Conservation (phyloP, 2,888 invertebrate species). For the Drosophila macrospina region DNA sequence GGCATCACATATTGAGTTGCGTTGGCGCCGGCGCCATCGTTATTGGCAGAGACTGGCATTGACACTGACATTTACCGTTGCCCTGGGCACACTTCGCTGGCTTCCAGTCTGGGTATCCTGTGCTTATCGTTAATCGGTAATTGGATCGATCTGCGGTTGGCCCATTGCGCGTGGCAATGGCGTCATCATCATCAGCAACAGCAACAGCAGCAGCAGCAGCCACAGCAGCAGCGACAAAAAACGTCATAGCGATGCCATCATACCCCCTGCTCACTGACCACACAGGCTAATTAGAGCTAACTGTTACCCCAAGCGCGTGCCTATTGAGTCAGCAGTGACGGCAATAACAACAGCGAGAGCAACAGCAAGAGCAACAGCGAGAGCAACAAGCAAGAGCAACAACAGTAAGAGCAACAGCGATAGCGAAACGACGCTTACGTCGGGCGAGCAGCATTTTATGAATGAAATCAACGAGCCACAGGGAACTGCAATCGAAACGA, state of each 20-base stretch:
- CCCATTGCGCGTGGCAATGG: slow-evolving; percentile 46
- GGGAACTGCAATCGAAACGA: slow-evolving; percentile 5
- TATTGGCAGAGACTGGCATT: slow-evolving; percentile 21
- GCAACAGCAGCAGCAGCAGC: not conserved
- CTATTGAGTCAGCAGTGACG: slow-evolving; percentile 43
- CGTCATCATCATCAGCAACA: not conserved
- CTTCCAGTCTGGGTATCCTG: slow-evolving; percentile 35
- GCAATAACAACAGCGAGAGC: slow-evolving; percentile 20
- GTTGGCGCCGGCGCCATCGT: slow-evolving; percentile 44
- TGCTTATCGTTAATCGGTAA: slow-evolving; percentile 38
- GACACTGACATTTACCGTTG: slow-evolving; percentile 43
- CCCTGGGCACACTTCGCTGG: slow-evolving; percentile 39
- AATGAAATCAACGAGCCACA: slow-evolving; percentile 14
- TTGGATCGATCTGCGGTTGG: slow-evolving; percentile 50
- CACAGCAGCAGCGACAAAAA: not conserved
- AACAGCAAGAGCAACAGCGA: slow-evolving; percentile 14
- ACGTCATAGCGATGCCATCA: not conserved
- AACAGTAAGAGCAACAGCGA: slow-evolving; percentile 16
- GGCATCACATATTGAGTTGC: slow-evolving; percentile 31
- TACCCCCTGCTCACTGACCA: slow-evolving; percentile 5
- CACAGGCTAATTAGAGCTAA: slow-evolving; percentile 38
- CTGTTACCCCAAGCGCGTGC: slow-evolving; percentile 49
- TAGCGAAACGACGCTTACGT: slow-evolving; percentile 11
- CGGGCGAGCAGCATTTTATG: slow-evolving; percentile 15
- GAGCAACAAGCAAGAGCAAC: slow-evolving; percentile 14